Conservation (phyloP, 2,113 vertebrate genomes). For the Ptyas mucosa region DNA sequence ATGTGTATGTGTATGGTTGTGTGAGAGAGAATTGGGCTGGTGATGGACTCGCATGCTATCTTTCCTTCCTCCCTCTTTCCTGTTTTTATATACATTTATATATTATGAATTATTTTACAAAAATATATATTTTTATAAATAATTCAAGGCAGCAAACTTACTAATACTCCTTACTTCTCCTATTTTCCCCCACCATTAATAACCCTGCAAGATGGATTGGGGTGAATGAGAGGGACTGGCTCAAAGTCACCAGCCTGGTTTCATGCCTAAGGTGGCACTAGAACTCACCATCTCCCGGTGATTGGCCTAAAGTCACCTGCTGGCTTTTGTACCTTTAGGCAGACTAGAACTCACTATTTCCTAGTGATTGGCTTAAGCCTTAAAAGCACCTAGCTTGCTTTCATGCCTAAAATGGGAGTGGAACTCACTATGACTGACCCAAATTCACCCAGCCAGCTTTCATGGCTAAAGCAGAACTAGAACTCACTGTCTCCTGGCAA, state of each 20-base stretch:
- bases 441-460: not conserved
- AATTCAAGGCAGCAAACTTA: not conserved
- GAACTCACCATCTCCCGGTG: not conserved
- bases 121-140: not conserved
- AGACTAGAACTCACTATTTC: not conserved
- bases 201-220: not conserved
- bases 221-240: not conserved
- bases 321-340: not conserved
- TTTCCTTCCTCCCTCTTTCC: too few species aligned
- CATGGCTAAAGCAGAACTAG: not conserved
- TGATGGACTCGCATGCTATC: too few species aligned
- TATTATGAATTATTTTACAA: too few species aligned
- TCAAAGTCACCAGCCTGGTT: not conserved
- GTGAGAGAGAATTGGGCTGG: too few species aligned
- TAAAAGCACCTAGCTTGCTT: not conserved
- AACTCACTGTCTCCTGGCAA: not conserved
- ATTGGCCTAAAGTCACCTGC: not conserved
- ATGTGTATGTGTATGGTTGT: too few species aligned
- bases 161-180: not conserved
- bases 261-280: not conserved
- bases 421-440: not conserved
- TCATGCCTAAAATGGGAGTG: not conserved
- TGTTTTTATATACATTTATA: too few species aligned
- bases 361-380: not conserved
- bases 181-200: not conserved